A percentile compares a stretch with the other conserved stretches of the same genome.
Conservation (phyloP, 2,888 invertebrate species). For the Cantharis rustica region DNA sequence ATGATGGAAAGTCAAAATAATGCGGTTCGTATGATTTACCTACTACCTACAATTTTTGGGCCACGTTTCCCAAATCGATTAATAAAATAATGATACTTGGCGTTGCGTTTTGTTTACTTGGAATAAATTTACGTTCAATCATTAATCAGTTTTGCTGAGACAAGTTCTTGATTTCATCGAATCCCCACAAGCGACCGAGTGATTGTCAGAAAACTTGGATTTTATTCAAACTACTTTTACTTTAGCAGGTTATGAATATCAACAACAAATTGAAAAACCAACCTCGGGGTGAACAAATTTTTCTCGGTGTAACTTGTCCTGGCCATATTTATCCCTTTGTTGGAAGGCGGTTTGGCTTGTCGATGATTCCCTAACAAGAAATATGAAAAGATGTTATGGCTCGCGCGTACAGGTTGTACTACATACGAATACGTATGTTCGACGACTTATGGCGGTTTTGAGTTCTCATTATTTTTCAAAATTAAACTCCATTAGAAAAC, state of each 20-base stretch:
- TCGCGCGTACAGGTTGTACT: neutral
- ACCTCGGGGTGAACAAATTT: neutral
- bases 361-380: slow-evolving; percentile 28
- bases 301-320: neutral
- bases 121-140: neutral
- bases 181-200: neutral
- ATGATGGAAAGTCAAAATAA: slow-evolving; percentile 27
- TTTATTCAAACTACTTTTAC: neutral
- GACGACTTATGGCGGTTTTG: neutral
- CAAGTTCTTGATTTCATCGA: neutral
- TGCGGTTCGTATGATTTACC: slow-evolving; percentile 19
- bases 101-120: neutral
- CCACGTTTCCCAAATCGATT: neutral
- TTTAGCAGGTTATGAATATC: neutral
- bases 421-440: neutral
- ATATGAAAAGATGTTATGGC: slow-evolving; percentile 30
- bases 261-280: neutral
- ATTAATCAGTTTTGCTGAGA: neutral
- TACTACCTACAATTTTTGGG: neutral
- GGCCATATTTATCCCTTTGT: slow-evolving; percentile 7
- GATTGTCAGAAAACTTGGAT: neutral
- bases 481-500: neutral
- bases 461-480: neutral
- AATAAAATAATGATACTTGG: neutral
- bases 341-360: neutral